Evolutionary conservation across 2,113 vertebrate genomes (phyloP), one percentile per base, ranked within the genome.

Genomic region (Mustelus asterias): DNA sequence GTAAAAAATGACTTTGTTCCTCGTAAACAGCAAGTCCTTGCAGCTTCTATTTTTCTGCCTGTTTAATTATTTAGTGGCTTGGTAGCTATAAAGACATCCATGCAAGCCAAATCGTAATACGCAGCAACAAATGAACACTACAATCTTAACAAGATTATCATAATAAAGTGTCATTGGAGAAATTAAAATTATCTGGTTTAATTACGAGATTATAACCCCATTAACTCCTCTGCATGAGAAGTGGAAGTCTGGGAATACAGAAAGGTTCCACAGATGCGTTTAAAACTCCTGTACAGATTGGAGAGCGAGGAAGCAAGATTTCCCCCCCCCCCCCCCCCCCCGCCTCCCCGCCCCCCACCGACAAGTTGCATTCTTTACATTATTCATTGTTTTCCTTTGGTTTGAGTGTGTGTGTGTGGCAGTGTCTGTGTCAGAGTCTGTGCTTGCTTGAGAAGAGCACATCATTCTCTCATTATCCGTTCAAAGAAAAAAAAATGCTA

Each of bases 141-240:
- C 96, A 97, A 97, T 98, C 97, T 97, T 98, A 98, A 98, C 96
- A 97, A 97, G 97, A 97, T 98, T 98, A 97, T 97, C 96, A 97
- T 97, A 96, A 97, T 97, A 97, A 97, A 97, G 96, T 97, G 96
- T 97, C 97, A 98, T 97, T 96, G 96, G 97, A 98, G 96, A 97
- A 98, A 98, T 97, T 97, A 97, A 97, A 98, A 97, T 97, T 96
- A 98, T 98, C 97, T 98, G 96, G 96, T 97, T 98, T 98, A 98
- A 98, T 97, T 97, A 97, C 96, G 96, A 97, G 97, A 98, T 98
- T 98, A 97, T 98, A 98, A 98, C 97, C 96, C 97, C 96, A 97
- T 98, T 98, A 98, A 97, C 97, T 97, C 96, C 96, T 97, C 95
- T 96, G 96, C 96, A 96, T 97, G 97, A 97, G 96, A 97, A 97